Evolutionary conservation across 1,140 invertebrate genomes (phyloP).

Genomic region (Zelostemma sp.): DNA sequence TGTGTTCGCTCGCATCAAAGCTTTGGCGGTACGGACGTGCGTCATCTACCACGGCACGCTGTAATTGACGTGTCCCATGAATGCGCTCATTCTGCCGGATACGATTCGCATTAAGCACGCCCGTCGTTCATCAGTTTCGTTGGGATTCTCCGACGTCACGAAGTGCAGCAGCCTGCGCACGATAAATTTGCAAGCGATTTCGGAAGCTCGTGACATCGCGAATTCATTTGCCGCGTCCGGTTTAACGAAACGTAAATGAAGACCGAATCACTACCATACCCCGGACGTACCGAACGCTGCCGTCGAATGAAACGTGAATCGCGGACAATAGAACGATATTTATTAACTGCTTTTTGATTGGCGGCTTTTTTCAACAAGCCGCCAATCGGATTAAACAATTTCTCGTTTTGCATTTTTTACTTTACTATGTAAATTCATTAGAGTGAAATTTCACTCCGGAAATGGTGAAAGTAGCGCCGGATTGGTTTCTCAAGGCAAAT

Average conservation of each 20-base stretch:
- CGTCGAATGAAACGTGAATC: too few species aligned
- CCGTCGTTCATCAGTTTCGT: conserved; percentile 54
- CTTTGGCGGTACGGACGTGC: conserved; percentile 45
- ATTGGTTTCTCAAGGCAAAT: too few species aligned
- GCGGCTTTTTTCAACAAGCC: too few species aligned
- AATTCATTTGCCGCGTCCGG: conserved; percentile 37
- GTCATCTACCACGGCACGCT: conserved; percentile 49
- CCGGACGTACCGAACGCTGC: too few species aligned
- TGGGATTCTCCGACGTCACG: conserved; percentile 36
- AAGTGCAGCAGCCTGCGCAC: conserved; percentile 17
- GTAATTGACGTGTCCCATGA: conserved; percentile 62
- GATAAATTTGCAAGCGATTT: conserved; percentile 48
- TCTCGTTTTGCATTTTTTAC: too few species aligned
- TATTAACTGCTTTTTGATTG: too few species aligned
- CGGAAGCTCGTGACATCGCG: conserved; percentile 39
- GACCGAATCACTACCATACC: too few species aligned
- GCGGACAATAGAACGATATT: too few species aligned
- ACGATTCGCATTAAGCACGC: conserved; percentile 61
- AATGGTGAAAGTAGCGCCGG: too few species aligned
- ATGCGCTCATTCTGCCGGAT: conserved; percentile 58
- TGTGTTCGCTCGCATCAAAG: conserved; percentile 14
- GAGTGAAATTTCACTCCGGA: too few species aligned
- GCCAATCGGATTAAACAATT: too few species aligned
- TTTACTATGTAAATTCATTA: too few species aligned
- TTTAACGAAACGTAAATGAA: conserved; percentile 37